Base-by-base conservation (phyloP, 1,140 invertebrate species). In the Myzus persicae region DNA sequence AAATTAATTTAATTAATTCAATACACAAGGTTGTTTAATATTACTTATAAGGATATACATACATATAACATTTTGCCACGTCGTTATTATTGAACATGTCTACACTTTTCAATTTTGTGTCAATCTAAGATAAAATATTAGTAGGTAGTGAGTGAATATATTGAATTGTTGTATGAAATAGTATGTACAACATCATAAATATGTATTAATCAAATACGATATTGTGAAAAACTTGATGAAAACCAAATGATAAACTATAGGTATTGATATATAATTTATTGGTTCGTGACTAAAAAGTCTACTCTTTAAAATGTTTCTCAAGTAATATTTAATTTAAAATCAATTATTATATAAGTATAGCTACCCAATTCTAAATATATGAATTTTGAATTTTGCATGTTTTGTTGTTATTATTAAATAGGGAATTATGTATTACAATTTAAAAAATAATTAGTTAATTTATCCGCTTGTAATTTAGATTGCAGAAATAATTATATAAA, bases 71-170 rank as follows among this genome's bases (percentile, higher is more conserved):
- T 87, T 44, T 87, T 87, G 42, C 40, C 85, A 48, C 24, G 48
- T 88, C 14, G 18, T 48, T 36, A 88, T 88, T 88, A 88, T 88
- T 88, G 44, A 36, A 88, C 44, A 48, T 44, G 84, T 87, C 84
- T 87, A 87, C 18, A 87, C 26, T 87, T 87, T 87, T 87, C 40
- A 87, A 87, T 87, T 87, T 87, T 87, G 38, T 87, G 84, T 87
- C 84, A 87, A 87, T n/a, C 84, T 42, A 14, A 18, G 40, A 44
- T 87, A 87, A 44, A 87, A 87, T 87, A 87, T 87, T 87, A 87
- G 24, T 84, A 84, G 31, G 22, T 82, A 51, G 46, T 48, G 1
- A 82, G 36, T 22, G 38, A 38, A 38, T 82, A 82, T 82, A 82
- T 36, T 40, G 38, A 40, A 38, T 82, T 82, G 81, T 76, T 76